phyloP scores from a whole-genome alignment of 2,113 vertebrate species.

The Myiagra hebetior region DNA sequence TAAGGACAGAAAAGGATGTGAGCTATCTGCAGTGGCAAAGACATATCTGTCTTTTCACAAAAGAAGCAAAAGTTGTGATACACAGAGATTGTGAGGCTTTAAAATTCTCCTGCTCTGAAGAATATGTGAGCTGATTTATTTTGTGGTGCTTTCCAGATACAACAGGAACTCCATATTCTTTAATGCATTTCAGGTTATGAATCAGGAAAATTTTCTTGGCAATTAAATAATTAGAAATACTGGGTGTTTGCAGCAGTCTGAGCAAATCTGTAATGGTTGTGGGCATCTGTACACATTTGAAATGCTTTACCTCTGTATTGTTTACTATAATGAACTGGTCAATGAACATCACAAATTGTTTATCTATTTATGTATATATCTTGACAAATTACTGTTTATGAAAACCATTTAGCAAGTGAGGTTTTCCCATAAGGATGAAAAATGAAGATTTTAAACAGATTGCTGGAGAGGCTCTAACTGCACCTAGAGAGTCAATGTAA shows the following conservation, averaged over 20 bases:
- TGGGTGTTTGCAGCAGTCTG: background rate
- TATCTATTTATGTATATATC: constrained; percentile 79
- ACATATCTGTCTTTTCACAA: background rate
- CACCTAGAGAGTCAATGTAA: constrained; percentile 81
- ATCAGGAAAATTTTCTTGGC: background rate
- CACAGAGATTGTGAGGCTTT: background rate
- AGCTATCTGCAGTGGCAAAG: background rate
- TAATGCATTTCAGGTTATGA: background rate
- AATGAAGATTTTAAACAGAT: constrained; percentile 88
- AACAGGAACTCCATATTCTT: background rate
- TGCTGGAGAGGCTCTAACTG: constrained; percentile 73
- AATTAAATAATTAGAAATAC: background rate
- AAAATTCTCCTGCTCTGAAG: background rate
- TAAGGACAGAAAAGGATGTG: background rate
- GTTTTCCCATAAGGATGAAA: constrained; percentile 83
- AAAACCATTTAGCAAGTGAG: constrained; percentile 80
- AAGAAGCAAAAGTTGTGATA: background rate
- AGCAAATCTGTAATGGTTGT: background rate
- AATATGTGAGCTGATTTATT: background rate
- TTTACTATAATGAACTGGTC: constrained; percentile 77
- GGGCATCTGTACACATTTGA: background rate
- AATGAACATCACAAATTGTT: constrained; percentile 83
- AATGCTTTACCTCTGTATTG: constrained; percentile 54
- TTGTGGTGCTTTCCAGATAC: background rate
- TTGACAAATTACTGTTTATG: constrained; percentile 82